A percentile compares a stretch with the other conserved stretches of the same genome.
Conservation (phyloP, 2,888 invertebrate species). For the Argynnis bischoffii region DNA sequence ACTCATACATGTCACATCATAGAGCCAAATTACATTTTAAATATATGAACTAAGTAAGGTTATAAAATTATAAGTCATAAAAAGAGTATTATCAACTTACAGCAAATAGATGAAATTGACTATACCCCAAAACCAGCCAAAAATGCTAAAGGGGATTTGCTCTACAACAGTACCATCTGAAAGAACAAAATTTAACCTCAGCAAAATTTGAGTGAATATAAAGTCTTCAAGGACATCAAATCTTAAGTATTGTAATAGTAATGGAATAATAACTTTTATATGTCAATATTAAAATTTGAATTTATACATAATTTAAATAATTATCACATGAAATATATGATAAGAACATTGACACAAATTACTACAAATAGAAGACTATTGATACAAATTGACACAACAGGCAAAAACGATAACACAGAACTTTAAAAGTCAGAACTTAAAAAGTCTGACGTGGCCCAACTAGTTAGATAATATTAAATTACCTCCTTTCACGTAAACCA, state of each 20-base stretch:
- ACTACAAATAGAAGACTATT: too few relatives aligned
- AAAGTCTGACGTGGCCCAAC: slow-evolving; percentile 5
- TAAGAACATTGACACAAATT: too few relatives aligned
- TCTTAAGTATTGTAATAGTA: too few relatives aligned
- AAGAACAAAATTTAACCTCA: slow-evolving; percentile 37
- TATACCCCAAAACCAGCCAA: slow-evolving; percentile 78
- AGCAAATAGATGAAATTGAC: slow-evolving; percentile 79
- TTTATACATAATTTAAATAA: too few relatives aligned
- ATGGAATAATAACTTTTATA: too few relatives aligned
- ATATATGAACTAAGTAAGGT: too few relatives aligned
- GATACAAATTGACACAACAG: too few relatives aligned
- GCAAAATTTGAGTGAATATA: background rate
- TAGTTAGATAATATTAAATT: slow-evolving; percentile 23
- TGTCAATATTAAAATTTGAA: too few relatives aligned
- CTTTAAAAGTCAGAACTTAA: slow-evolving; percentile 6
- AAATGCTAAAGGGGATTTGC: slow-evolving; percentile 71
- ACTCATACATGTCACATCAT: too few relatives aligned
- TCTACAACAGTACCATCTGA: slow-evolving; percentile 81
- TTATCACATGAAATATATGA: too few relatives aligned
- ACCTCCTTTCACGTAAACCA: slow-evolving; percentile 65
- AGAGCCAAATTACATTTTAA: too few relatives aligned
- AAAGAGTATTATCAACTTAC: slow-evolving; percentile 65
- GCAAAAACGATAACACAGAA: slow-evolving; percentile 6
- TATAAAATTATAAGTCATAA: too few relatives aligned
- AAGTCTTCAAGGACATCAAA: slow-evolving; percentile 2